Base-by-base conservation (phyloP, 2,888 invertebrate species). In the Ophioninae sp. region DNA sequence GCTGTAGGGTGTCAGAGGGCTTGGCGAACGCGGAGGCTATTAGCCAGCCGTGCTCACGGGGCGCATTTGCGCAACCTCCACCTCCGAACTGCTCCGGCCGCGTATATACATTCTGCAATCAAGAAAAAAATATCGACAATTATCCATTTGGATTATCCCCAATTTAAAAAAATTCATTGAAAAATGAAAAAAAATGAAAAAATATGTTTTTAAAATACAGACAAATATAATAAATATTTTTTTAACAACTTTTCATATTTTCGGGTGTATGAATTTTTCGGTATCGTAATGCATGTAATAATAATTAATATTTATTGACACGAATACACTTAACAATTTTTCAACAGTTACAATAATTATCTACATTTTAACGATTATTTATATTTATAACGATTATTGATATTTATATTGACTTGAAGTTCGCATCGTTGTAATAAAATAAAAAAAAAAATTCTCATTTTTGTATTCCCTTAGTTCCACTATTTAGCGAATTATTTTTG, bases 11-110 rank as follows among this genome's bases (percentile, higher is more conserved):
- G 91, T 91, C 90, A 90, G 50, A 50, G 91, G 90, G 90, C 90
- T 88, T 89, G 79, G 83, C 79, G 83, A 83, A 82, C 85, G 82
- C 83, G 87, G 87, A 87, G 86, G 87, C 90, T 92, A 92, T 92
- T 92, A 92, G 91, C 91, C 92, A 87, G 91, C 92, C 89, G 91
- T 92, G 88, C 89, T 91, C 89, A 91, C 88, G 86, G 91, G 91
- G 90, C 91, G 92, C 92, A 90, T 91, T 89, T 89, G 92, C 91
- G 91, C 92, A 89, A 91, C 90, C 92, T 91, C 91, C 92, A 90
- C 89, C 91, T 89, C 90, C 91, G 88, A 89, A 88, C 91, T 88
- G 87, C 89, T 89, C 89, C 89, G 88, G 86, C 89, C 89, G 88
- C 87, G 91, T 88, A 88, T 91, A 90, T 91, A 89, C 91, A 92